phyloP scores from a whole-genome alignment of 1,140 invertebrate genomes.

The Trachymyrmex septentrionalis region DNA sequence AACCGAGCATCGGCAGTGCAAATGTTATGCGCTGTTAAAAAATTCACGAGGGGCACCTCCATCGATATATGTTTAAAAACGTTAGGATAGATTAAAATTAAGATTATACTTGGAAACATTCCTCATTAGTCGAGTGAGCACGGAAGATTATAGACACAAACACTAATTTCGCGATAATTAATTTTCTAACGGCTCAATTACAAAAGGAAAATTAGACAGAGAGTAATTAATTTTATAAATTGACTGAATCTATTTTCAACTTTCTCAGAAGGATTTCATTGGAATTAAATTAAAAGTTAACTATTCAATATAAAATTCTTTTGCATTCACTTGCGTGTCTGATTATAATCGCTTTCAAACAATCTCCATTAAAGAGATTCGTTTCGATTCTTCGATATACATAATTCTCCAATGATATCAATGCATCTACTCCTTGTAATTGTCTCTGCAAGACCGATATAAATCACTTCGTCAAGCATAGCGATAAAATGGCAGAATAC shows the following conservation, averaged over 20 bases:
- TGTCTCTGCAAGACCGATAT: neutral
- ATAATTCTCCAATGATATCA: neutral
- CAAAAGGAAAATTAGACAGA: neutral
- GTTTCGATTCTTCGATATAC: neutral
- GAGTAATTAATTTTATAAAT: slow-evolving; percentile 2
- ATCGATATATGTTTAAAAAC: slow-evolving; percentile 15
- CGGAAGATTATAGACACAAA: neutral
- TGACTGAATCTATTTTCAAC: neutral
- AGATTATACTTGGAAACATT: neutral
- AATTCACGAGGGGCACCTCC: slow-evolving; percentile 6
- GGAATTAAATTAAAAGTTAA: slow-evolving; percentile 4
- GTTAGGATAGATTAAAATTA: neutral
- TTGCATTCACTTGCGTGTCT: neutral
- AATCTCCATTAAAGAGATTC: neutral
- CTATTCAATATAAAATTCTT: neutral
- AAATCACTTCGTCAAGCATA: neutral
- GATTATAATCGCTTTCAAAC: neutral
- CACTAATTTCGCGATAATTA: neutral
- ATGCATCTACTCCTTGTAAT: neutral
- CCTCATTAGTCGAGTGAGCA: neutral
- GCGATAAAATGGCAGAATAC: neutral
- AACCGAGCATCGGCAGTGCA: slow-evolving; percentile 10
- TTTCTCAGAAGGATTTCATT: neutral
- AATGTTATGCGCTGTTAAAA: slow-evolving; percentile 13
- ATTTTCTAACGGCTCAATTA: neutral